phyloP scores from a whole-genome alignment of 2,888 invertebrate species.

The Netelia melanura region DNA sequence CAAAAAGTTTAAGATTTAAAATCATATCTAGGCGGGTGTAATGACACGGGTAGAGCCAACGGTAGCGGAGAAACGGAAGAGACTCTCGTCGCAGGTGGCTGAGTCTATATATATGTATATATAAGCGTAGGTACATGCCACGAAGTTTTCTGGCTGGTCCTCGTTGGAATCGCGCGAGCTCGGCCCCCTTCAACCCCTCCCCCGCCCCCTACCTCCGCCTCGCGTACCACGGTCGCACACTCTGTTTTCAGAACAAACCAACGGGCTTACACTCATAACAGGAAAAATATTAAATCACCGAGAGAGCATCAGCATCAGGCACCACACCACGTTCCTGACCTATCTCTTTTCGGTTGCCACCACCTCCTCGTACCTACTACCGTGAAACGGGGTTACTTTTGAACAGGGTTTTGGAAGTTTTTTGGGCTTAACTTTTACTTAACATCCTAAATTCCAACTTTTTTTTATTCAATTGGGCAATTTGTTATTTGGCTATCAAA shows the following conservation, averaged over 20 bases:
- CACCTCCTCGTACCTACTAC: neutral
- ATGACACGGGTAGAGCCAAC: constrained; percentile 49
- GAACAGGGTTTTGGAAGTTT: too few species aligned
- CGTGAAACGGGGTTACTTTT: neutral
- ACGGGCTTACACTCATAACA: constrained; percentile 83
- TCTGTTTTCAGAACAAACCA: constrained; percentile 83
- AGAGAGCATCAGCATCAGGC: constrained; percentile 51
- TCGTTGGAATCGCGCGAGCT: constrained; percentile 19
- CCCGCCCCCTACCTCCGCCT: neutral
- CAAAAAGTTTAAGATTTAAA: constrained; percentile 12
- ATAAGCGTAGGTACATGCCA: neutral
- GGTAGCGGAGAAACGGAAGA: constrained; percentile 32
- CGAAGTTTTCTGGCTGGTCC: constrained; percentile 19
- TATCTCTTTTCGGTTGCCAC: constrained; percentile 41
- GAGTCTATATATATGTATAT: neutral
- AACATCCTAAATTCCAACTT: too few species aligned
- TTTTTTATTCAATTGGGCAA: too few species aligned
- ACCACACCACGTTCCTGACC: constrained; percentile 61
- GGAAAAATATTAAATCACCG: constrained; percentile 83
- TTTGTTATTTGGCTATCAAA: too few species aligned
- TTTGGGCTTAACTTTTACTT: too few species aligned
- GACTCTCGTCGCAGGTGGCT: constrained; percentile 42
- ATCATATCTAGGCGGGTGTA: constrained; percentile 39
- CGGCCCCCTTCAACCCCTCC: neutral
- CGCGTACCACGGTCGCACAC: constrained; percentile 71